Evolutionary conservation across 2,888 invertebrate genomes (phyloP).

Genomic region (Gisinianus flammeolus): DNA sequence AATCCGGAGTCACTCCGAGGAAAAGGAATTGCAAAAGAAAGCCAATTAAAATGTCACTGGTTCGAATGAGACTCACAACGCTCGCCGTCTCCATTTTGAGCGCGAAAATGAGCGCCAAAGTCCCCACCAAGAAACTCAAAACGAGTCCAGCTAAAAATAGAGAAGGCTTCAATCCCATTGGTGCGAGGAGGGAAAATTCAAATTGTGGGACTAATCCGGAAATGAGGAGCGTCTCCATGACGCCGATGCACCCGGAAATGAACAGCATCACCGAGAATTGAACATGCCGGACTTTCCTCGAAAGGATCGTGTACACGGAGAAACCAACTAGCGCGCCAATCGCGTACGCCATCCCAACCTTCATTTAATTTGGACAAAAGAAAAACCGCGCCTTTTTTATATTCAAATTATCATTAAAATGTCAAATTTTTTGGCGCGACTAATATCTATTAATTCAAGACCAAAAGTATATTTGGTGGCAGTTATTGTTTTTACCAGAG

Average conservation of each 20-base stretch:
- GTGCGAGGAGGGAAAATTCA: slow-evolving; percentile 43
- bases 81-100: slow-evolving; percentile 89
- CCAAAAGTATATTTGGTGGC: not conserved
- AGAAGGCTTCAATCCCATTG: slow-evolving; percentile 40
- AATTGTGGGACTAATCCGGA: slow-evolving; percentile 44
- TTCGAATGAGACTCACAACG: slow-evolving; percentile 86
- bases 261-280: slow-evolving; percentile 54
- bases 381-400: not conserved
- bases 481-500: slow-evolving; percentile 49
- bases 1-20: slow-evolving; percentile 48
- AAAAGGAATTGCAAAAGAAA: slow-evolving; percentile 54
- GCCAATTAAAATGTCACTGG: slow-evolving; percentile 86
- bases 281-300: slow-evolving; percentile 54
- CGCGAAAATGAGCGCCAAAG: slow-evolving; percentile 83
- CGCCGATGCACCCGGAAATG: slow-evolving; percentile 53
- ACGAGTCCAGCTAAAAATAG: slow-evolving; percentile 65
- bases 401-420: not conserved
- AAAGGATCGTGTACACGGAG: slow-evolving; percentile 52
- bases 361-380: not conserved
- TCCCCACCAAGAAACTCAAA: slow-evolving; percentile 84
- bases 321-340: slow-evolving; percentile 52
- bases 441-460: not conserved
- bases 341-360: slow-evolving; percentile 55
- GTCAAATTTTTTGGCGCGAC: not conserved
- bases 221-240: slow-evolving; percentile 45